Evolutionary conservation across 23 tunicate species (phyloP).

Genomic region (Phallusia fumigata): DNA sequence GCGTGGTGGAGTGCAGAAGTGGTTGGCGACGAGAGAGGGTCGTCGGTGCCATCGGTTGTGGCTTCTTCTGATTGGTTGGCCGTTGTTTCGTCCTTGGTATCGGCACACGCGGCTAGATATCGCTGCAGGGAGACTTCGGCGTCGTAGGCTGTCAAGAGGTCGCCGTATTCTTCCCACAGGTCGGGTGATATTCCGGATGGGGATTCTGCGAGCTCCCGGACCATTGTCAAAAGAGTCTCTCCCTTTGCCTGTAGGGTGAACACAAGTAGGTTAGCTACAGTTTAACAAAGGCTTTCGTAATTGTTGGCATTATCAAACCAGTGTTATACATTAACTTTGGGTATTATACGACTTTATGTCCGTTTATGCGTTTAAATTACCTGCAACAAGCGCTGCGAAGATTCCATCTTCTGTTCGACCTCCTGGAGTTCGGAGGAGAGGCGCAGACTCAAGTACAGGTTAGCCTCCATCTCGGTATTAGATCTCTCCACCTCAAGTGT

Average conservation of each 20-base stretch:
- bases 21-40: conserved; percentile 18
- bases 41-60: not conserved
- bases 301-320: too few species aligned
- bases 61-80: not conserved
- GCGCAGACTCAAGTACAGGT: conserved; percentile 58
- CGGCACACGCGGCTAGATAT: conserved; percentile 30
- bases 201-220: conserved; percentile 80
- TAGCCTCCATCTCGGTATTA: conserved; percentile 66
- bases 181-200: conserved; percentile 70
- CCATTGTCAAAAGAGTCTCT: conserved; percentile 54
- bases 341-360: not conserved
- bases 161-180: conserved; percentile 92
- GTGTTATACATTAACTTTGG: too few species aligned
- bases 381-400: conserved; percentile 34
- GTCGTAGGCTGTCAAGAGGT: conserved; percentile 70
- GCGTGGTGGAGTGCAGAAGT: conserved; percentile 45
- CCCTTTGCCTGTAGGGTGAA: conserved; percentile 56
- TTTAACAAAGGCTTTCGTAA: too few species aligned
- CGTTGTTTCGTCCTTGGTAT: conserved; percentile 16
- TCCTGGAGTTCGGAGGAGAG: conserved; percentile 74
- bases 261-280: not conserved
- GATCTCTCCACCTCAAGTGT: conserved; percentile 42
- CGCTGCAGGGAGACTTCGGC: conserved; percentile 33
- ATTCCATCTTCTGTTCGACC: conserved; percentile 35
- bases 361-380: not conserved